Base-by-base conservation (phyloP, 2,888 invertebrate species). In the Sesamia inferens region DNA sequence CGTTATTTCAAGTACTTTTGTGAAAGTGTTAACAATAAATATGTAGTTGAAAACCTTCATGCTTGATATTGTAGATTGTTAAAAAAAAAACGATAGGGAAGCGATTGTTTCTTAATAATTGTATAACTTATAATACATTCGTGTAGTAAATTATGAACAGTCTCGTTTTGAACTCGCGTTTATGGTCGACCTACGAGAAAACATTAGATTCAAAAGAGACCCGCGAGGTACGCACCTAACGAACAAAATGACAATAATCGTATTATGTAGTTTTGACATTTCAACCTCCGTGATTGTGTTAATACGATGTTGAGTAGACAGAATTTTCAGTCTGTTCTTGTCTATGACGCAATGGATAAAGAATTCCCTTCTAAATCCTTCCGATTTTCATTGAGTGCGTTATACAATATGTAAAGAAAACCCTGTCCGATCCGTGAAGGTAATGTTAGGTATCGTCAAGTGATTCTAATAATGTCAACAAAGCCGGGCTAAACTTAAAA, bases 1-100 rank as follows among this genome's bases (percentile, higher is more conserved):
- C 13, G 42, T 57, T 16, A 71, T 78, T 78, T 2, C n/a, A 54
- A 57, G 22, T 58, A 22, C 10, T 51, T 59, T 47, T 44, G 31
- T 58, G 48, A 57, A 44, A 68, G 69, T 74, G 68, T 57, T 42
- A 44, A 58, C 11, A 58, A 31, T 13, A 31, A 31, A 31, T 31
- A 31, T 31, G 31, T 31, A 22, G 14, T 67, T 57, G 11, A n/a
- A 44, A 48, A 75, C 16, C 7, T 74, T 1, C 8, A 47, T n/a
- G 54, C 14, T 62, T 74, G 19, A 5, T n/a, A 13, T 48, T 42
- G 16, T 14, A 55, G 31, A 31, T 31, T 31, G n/a, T n/a, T n/a
- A n/a, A 31, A 31, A 31, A 31, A 31, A 31, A 31, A 31, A 31
- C 1, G 31, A 31, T 31, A 31, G 31, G 31, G 31, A 31, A 31